Conservation (phyloP, 1,140 invertebrate genomes). For the Ips typographus region DNA sequence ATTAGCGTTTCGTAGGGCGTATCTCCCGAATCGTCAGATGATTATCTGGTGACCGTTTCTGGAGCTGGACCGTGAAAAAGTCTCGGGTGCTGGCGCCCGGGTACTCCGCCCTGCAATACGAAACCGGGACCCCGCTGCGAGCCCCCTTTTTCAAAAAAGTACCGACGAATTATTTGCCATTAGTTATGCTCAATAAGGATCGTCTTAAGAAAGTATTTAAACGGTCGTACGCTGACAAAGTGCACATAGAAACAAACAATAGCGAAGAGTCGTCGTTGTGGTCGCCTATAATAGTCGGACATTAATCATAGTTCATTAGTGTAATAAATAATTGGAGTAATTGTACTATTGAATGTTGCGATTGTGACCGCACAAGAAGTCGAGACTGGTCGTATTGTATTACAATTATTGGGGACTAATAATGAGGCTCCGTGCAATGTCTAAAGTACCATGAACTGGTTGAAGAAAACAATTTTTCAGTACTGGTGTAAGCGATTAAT, state of each 20-base stretch:
- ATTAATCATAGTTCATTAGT: constrained; percentile 6
- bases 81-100: constrained; percentile 37
- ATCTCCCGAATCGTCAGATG: constrained; percentile 21
- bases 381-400: background rate
- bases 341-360: background rate
- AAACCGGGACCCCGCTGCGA: constrained; percentile 33
- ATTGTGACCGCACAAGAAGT: constrained; percentile 7
- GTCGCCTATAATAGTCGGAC: background rate
- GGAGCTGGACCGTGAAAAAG: constrained; percentile 41
- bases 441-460: too few relatives aligned
- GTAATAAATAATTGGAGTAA: constrained; percentile 2
- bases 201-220: background rate
- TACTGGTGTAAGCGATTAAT: too few relatives aligned
- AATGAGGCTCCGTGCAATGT: too few relatives aligned
- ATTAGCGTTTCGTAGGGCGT: constrained; percentile 22
- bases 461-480: too few relatives aligned
- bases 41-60: constrained; percentile 36
- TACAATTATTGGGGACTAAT: too few relatives aligned
- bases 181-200: constrained; percentile 26
- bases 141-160: constrained; percentile 15
- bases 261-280: background rate
- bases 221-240: background rate
- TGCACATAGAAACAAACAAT: background rate
- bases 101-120: constrained; percentile 45
- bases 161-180: constrained; percentile 34